Evolutionary conservation across 1,140 invertebrate species (phyloP).

Genomic region (Drosophila pruinosa): DNA sequence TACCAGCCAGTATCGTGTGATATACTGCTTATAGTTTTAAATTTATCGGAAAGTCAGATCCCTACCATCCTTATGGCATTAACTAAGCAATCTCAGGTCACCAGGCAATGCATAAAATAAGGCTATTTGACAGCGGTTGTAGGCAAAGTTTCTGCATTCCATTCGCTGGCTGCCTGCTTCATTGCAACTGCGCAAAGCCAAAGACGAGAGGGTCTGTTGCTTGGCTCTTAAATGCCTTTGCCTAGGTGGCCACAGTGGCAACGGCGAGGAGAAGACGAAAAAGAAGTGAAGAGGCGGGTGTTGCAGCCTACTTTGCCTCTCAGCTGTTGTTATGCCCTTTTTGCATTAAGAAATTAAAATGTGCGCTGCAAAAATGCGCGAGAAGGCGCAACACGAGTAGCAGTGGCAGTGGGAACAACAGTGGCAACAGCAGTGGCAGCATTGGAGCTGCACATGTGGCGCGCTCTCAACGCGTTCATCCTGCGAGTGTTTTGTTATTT

Average conservation of each 20-base stretch:
- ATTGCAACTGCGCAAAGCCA: neutral
- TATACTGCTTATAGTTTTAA: no score
- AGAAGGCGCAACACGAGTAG: neutral
- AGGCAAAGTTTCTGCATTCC: no score
- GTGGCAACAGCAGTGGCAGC: neutral
- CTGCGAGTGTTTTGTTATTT: constrained; percentile 75
- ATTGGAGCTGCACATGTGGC: constrained; percentile 54
- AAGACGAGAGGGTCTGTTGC: neutral
- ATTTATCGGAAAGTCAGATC: no score
- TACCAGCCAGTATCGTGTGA: no score
- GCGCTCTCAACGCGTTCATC: constrained; percentile 32
- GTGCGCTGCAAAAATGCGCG: constrained; percentile 66
- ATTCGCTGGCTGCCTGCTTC: neutral
- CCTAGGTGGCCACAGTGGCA: constrained; percentile 6
- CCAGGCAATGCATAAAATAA: no score
- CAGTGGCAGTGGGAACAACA: neutral
- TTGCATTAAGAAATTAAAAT: constrained; percentile 81
- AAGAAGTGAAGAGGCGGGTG: neutral
- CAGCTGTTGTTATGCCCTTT: constrained; percentile 57
- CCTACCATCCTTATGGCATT: no score
- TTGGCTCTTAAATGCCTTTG: neutral
- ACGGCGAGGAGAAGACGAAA: neutral
- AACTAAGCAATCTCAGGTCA: no score
- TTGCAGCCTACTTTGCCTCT: neutral
- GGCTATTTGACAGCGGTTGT: no score